Evolutionary conservation across 2,888 invertebrate genomes (phyloP).

Genomic region (Hipparchia semele): DNA sequence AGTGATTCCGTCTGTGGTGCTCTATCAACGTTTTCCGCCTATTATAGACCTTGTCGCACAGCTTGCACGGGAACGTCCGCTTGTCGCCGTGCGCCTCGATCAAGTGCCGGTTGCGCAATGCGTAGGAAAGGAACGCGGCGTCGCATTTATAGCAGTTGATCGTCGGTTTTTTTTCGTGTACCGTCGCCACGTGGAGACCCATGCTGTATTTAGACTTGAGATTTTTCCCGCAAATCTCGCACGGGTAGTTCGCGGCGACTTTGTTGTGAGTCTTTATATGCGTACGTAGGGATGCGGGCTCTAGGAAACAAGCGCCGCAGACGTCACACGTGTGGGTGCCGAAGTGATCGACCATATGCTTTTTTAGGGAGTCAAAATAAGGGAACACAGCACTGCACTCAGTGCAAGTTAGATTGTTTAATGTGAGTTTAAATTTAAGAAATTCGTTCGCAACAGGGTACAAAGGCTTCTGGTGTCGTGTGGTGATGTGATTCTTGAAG

Average conservation of each 20-base stretch:
- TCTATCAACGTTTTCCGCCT: constrained; percentile 51
- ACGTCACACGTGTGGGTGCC: constrained; percentile 74
- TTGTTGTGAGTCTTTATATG: constrained; percentile 67
- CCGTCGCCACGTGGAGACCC: constrained; percentile 59
- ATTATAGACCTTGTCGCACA: constrained; percentile 67
- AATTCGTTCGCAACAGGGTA: constrained; percentile 64
- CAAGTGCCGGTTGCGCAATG: constrained; percentile 71
- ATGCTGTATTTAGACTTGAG: constrained; percentile 66
- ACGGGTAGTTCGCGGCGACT: constrained; percentile 61
- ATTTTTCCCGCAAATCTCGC: constrained; percentile 69
- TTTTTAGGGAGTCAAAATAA: constrained; percentile 74
- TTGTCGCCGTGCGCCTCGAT: constrained; percentile 72
- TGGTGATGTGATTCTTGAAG: constrained; percentile 61
- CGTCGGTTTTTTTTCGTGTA: constrained; percentile 58
- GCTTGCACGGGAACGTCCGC: constrained; percentile 61
- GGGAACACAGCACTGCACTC: constrained; percentile 54
- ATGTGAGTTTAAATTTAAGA: constrained; percentile 57
- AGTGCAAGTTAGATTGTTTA: constrained; percentile 15
- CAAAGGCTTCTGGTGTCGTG: constrained; percentile 61
- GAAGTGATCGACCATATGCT: constrained; percentile 74
- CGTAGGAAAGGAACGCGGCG: constrained; percentile 69
- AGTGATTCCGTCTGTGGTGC: constrained; percentile 17
- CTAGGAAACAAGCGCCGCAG: constrained; percentile 66
- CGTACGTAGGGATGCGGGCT: constrained; percentile 48
- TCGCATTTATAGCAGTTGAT: constrained; percentile 70